Evolutionary conservation across 2,888 invertebrate species (phyloP), one percentile per base, ranked within the genome.

Genomic region (Microctonus aethiopoides): DNA sequence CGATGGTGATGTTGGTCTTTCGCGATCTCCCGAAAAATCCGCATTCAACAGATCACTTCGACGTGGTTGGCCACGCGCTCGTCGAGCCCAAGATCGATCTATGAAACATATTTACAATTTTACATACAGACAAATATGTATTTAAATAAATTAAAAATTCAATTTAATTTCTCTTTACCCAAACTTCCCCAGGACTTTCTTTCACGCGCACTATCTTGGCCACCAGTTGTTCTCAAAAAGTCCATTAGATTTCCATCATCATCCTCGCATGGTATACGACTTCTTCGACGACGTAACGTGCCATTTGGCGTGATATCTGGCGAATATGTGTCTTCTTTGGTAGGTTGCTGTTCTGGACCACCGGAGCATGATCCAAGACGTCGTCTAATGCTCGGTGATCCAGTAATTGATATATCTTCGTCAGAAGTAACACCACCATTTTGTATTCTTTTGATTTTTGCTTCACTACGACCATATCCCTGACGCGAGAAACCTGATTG

Each of bases 21-120:
- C 95, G 13, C 94, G 88, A 76, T 94, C 92, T 0, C 89, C 88
- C 24, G 91, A 89, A 81, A 93, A 92, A 84, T 95, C 92, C 32
- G 94, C 91, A 76, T 90, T 90, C 70, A 93, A 86, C 11, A 94
- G 87, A 77, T 95, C 95, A 1, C 96, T 93, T n/a, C 95, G 90
- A 75, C 95, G 93, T 0, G 92, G 90, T 63, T 91, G 92, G 24
- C 93, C 93, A 75, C 93, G 88, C 0, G 92, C 92, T 78, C 95
- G 91, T 0, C 96, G 90, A 0, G 95, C 94, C 94, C 95, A 95
- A 1, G 96, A 96, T 2, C 96, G 94, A 87, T 96, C 96, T 92
- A 83, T 7, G 6, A 67, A 77, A 46, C 69, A 54, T 24, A 22
- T 6, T 20, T 16, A 34, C 1, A 39, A 9, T 54, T 68, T 22